Evolutionary conservation across 2,888 invertebrate species (phyloP).

Genomic region (Acheta domesticus): DNA sequence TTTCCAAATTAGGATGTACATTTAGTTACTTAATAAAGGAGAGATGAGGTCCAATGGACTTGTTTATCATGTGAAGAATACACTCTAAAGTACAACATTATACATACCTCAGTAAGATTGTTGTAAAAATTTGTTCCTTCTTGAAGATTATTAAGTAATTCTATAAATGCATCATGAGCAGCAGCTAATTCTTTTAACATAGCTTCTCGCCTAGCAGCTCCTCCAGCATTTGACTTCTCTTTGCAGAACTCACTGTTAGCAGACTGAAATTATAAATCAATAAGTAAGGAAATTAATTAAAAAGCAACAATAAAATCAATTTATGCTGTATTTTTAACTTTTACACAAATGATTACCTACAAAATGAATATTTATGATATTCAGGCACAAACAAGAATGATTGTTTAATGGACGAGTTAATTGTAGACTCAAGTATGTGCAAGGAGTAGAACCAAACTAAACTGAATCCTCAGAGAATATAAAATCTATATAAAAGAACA

Average conservation of each 20-base stretch:
- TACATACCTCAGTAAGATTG: constrained; percentile 75
- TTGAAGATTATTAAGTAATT: constrained; percentile 83
- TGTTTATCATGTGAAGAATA: no score
- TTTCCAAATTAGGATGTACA: no score
- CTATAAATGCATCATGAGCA: constrained; percentile 89
- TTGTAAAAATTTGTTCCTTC: constrained; percentile 97
- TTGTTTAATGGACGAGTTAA: no score
- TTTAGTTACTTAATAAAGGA: no score
- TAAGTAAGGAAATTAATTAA: constrained; percentile 9
- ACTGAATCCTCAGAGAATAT: no score
- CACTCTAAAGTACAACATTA: neutral
- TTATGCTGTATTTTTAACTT: no score
- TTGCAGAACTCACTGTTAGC: constrained; percentile 59
- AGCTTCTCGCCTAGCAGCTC: constrained; percentile 65
- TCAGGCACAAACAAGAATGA: no score
- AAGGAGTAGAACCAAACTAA: no score
- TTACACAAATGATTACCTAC: neutral
- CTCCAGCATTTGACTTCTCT: constrained; percentile 62
- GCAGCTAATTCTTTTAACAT: constrained; percentile 81
- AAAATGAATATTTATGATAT: neutral
- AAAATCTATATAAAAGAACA: no score
- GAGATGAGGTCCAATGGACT: no score
- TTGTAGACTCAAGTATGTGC: no score
- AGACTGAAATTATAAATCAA: constrained; percentile 43
- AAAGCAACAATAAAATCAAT: constrained; percentile 22